Base-by-base conservation (phyloP, 2,113 vertebrate genomes). In the Myocastor coypus region DNA sequence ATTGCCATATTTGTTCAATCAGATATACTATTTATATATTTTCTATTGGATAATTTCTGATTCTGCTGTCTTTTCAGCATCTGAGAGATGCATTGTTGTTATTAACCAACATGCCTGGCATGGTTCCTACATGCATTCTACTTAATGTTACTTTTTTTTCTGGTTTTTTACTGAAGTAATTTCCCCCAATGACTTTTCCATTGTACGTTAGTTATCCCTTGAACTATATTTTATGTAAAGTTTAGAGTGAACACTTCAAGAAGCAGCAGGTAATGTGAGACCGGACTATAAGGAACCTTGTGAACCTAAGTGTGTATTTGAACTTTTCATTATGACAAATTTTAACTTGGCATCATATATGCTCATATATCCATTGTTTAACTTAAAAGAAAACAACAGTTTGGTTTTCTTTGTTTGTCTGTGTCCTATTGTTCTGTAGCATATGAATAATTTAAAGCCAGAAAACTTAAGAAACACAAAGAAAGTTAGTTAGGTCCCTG, bases 1-100 rank as follows among this genome's bases (percentile, higher is more conserved):
- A 89, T 89, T 92, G 87, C n/a, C 19, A 83, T 86, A 89, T 86
- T 37, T 77, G 46, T 42, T 85, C 92, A 59, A 75, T 89, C 82
- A 68, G 63, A 34, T 42, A 63, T 28, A 55, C n/a, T 75, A 73
- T 32, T 81, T 93, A 81, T 83, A 50, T 87, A 71, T 83, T 30
- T 3, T 63, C 12, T 92, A 52, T 1, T 89, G 52, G 68, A 22
- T 86, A 78, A 90, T 78, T 92, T 10, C 55, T 59, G 89, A 24
- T 52, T 90, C 28, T 68, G 4, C 1, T 81, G 46, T 89, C 57
- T 83, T 93, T 84, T 34, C 3, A 78, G 75, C 8, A 46, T 46
- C n/a, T n/a, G n/a, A n/a, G n/a, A n/a, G n/a, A n/a, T n/a, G n/a
- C n/a, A n/a, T n/a, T n/a, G n/a, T n/a, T n/a, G n/a, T n/a, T n/a